Evolutionary conservation across 2,888 invertebrate genomes (phyloP).

Genomic region (Junonia oenone): DNA sequence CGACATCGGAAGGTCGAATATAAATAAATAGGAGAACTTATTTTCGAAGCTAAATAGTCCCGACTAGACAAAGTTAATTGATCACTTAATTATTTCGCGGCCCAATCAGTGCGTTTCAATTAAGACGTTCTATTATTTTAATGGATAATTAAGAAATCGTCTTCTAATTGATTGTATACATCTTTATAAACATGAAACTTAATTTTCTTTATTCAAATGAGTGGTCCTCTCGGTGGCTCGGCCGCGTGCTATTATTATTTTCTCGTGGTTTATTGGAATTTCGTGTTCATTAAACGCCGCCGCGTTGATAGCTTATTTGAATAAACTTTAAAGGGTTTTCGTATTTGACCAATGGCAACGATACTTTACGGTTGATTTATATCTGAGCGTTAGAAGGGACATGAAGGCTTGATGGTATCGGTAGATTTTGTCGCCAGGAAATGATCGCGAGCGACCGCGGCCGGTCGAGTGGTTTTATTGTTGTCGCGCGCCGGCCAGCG

Average conservation of each 20-base stretch:
- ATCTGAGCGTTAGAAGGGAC: constrained; percentile 49
- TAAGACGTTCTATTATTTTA: constrained; percentile 69
- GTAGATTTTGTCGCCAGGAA: constrained; percentile 74
- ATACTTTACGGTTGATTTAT: constrained; percentile 62
- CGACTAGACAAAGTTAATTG: constrained; percentile 44
- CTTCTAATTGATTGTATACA: constrained; percentile 68
- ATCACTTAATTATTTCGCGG: constrained; percentile 76
- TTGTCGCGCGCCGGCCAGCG: constrained; percentile 44
- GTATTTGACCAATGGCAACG: constrained; percentile 37
- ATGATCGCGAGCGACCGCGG: constrained; percentile 49
- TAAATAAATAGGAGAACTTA: background rate
- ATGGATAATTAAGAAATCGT: constrained; percentile 73
- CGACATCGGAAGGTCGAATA: background rate
- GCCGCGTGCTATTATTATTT: constrained; percentile 75
- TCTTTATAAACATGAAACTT: constrained; percentile 58
- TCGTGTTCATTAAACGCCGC: constrained; percentile 64
- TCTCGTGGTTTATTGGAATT: constrained; percentile 69
- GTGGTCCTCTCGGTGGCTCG: constrained; percentile 59
- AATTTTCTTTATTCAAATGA: constrained; percentile 76
- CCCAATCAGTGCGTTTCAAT: constrained; percentile 67
- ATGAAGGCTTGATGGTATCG: constrained; percentile 66
- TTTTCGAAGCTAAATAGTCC: constrained; percentile 8
- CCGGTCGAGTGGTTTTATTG: constrained; percentile 55
- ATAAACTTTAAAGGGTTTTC: constrained; percentile 54
- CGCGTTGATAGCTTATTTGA: constrained; percentile 66